phyloP scores from a whole-genome alignment of 2,797 vertebrate species.

The Urosaurus nigricauda region DNA sequence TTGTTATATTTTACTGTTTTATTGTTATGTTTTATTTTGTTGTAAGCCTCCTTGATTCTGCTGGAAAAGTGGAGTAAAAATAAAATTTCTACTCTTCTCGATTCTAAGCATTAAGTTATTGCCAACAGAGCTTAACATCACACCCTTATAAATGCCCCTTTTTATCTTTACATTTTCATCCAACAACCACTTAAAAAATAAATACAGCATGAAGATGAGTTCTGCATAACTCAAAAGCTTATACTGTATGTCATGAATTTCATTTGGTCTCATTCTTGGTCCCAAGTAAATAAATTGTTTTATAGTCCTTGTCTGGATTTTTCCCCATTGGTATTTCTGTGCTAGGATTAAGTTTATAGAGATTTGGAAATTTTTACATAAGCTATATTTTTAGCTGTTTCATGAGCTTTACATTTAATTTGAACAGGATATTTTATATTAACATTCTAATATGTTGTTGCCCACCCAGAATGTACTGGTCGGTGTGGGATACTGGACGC shows the following conservation, averaged over 20 bases:
- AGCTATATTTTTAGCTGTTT: conserved; percentile 26
- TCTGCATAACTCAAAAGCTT: conserved; percentile 11
- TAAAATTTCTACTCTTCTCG: too few species aligned
- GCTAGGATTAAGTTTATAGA: conserved; percentile 14
- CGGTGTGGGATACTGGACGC: neutral
- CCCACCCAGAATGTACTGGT: conserved; percentile 25
- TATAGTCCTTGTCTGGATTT: neutral
- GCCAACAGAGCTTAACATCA: too few species aligned
- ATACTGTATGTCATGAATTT: neutral
- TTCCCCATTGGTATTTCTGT: neutral
- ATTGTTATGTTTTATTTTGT: too few species aligned
- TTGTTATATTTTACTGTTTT: too few species aligned
- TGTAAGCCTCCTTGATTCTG: too few species aligned
- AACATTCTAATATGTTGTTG: conserved; percentile 15
- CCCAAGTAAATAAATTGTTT: conserved; percentile 7
- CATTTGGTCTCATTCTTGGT: neutral
- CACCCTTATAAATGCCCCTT: neutral
- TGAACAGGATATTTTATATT: conserved; percentile 38
- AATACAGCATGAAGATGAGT: neutral
- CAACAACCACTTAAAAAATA: neutral
- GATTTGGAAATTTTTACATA: conserved; percentile 3
- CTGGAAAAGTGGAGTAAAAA: too few species aligned
- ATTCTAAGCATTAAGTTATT: too few species aligned
- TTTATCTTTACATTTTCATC: too few species aligned
- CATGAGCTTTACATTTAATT: conserved; percentile 26